Conservation (phyloP, 2,888 invertebrate species). For the Anticlea derivata region DNA sequence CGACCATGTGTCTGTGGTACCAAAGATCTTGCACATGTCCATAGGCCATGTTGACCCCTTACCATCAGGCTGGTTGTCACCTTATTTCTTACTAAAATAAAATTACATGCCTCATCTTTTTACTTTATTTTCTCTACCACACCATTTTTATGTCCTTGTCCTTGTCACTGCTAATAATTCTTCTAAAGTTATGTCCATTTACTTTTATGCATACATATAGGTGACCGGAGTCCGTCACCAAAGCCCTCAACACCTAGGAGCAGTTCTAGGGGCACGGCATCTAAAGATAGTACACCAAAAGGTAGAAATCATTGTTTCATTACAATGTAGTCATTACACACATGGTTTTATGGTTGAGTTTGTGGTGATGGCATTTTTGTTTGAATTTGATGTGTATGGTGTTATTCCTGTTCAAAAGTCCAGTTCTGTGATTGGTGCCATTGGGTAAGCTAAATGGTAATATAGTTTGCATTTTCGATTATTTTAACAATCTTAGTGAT, state of each 20-base stretch:
- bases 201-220: conserved; percentile 43
- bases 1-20: too few relatives aligned
- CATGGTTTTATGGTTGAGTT: not conserved
- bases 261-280: conserved; percentile 71
- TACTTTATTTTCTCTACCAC: too few relatives aligned
- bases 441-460: too few relatives aligned
- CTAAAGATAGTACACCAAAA: conserved; percentile 76
- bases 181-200: conserved; percentile 13
- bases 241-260: conserved; percentile 72
- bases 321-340: not conserved
- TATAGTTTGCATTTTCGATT: too few relatives aligned
- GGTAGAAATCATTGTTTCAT: conserved; percentile 48
- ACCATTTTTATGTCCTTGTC: not conserved
- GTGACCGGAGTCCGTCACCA: conserved; percentile 70
- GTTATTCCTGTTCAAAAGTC: not conserved
- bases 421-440: too few relatives aligned
- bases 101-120: too few relatives aligned
- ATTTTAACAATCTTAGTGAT: too few relatives aligned
- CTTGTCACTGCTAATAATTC: conserved; percentile 1
- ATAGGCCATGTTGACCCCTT: too few relatives aligned
- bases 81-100: too few relatives aligned
- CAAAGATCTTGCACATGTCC: too few relatives aligned
- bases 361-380: conserved; percentile 3
- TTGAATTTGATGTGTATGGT: not conserved
- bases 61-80: too few relatives aligned